These are phyloP conservation scores for Pandemis heparana DNA, from an alignment of 2,888 invertebrate species.

Conservation along the genomic window DNA sequence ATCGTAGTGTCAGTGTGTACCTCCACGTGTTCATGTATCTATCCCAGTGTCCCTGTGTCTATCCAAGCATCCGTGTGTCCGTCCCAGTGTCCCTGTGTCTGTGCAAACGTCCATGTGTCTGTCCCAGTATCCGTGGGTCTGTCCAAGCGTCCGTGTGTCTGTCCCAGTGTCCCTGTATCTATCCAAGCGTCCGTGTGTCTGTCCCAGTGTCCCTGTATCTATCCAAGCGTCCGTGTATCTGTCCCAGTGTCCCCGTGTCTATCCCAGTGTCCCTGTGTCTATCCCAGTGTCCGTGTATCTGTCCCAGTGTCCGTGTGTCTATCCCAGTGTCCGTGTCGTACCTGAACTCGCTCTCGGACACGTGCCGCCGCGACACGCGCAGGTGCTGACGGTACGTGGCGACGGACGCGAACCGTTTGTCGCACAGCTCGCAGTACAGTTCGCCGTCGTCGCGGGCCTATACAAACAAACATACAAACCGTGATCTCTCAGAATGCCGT, in stretches of 20 bases:
- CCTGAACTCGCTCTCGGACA: slow-evolving; percentile 73
- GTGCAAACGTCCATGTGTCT: neutral
- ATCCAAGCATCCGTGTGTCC: neutral
- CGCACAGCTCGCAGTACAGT: slow-evolving; percentile 69
- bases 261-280: neutral
- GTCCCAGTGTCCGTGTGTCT: neutral
- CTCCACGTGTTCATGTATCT: neutral
- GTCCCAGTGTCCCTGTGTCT: neutral
- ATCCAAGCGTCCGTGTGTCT: neutral
- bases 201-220: neutral
- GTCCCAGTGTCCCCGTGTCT: neutral
- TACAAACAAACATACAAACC: neutral
- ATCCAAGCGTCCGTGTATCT: neutral
- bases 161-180: neutral
- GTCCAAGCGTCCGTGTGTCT: neutral
- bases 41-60: neutral
- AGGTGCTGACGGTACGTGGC: slow-evolving; percentile 77
- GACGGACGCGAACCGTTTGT: slow-evolving; percentile 75
- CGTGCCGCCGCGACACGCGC: slow-evolving; percentile 65
- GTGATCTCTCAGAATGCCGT: too few relatives aligned
- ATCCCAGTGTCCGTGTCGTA: slow-evolving; percentile 41
- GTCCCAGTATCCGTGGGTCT: neutral
- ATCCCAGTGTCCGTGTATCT: neutral
- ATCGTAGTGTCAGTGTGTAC: neutral
- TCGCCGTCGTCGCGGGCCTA: slow-evolving; percentile 76